Base-by-base conservation (phyloP, 2,888 invertebrate genomes). In the Machimus rusticus region DNA sequence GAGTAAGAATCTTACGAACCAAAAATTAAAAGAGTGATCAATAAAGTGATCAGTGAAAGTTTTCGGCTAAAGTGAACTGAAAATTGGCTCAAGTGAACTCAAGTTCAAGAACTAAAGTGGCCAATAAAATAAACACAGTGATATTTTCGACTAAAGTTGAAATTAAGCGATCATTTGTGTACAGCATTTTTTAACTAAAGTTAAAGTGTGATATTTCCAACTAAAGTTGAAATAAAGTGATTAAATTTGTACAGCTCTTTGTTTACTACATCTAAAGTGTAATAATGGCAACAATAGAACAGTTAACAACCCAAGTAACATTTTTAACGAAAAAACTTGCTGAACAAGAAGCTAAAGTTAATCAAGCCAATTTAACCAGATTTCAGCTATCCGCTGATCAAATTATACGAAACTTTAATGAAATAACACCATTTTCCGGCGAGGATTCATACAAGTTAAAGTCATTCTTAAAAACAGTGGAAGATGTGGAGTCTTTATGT, bases 401-500 rank as follows among this genome's bases (percentile, higher is more conserved):
- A 78, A 86, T 86, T 12, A 86, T 86, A 14, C 28, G 78, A 23
- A 86, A 86, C 55, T 78, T 57, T n/a, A 81, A 81, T 23, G 74
- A 66, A 81, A 79, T 74, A 14, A 23, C 84, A 84, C 57, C 39
- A 66, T 84, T 84, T 66, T 66, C 74, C 57, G 84, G 84, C 2
- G 84, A 84, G 55, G 43, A 85, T 28, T 74, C 85, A 23, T 85
- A 74, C 39, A 85, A 85, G 46, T 28, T 85, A 39, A 85, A 43
- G 9, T 85, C 84, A 23, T 85, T 85, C 34, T 28, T 81, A 66
- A 66, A 66, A 84, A 51, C 34, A 0, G 66, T 66, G n/a, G 81
- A 81, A 31, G 55, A 81, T 34, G 55, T 34, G 12, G 81, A 31
- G 31, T 81, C 43, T 46, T 46, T 84, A 12, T 66, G 66, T 57